These are phyloP conservation scores for Nemoura dubitans DNA, from an alignment of 2,888 invertebrate species.

Conservation along the genomic window DNA sequence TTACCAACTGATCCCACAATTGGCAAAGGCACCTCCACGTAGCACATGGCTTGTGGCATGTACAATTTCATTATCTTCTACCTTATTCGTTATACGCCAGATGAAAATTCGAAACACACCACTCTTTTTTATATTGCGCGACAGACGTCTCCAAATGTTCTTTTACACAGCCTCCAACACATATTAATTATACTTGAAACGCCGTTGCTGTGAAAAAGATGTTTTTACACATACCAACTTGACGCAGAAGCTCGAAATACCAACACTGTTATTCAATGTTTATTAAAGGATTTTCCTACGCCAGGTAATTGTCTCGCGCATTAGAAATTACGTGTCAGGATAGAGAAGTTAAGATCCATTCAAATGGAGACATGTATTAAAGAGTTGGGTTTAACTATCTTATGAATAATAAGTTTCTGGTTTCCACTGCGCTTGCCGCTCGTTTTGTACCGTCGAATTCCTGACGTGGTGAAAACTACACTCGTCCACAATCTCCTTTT, in stretches of 20 bases:
- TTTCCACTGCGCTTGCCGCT: constrained; percentile 3
- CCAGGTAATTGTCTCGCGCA: constrained; percentile 35
- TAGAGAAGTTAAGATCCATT: constrained; percentile 41
- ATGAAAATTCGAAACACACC: not conserved
- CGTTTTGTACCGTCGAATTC: constrained; percentile 21
- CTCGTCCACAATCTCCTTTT: not conserved
- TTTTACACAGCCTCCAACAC: constrained; percentile 18
- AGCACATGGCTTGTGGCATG: not conserved
- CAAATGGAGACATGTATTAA: constrained; percentile 42
- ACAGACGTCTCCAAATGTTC: not conserved
- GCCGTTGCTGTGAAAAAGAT: not conserved
- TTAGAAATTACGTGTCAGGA: constrained; percentile 30
- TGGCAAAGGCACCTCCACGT: not conserved
- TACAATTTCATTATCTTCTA: not conserved
- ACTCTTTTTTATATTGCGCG: not conserved
- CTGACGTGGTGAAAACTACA: not conserved
- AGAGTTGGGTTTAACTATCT: constrained; percentile 37
- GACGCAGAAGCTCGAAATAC: constrained; percentile 25
- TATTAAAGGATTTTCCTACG: constrained; percentile 31
- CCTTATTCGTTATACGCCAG: not conserved
- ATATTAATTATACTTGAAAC: constrained; percentile 24
- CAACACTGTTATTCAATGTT: constrained; percentile 26
- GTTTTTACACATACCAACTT: not conserved
- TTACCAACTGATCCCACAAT: not conserved
- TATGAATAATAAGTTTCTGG: constrained; percentile 41